Base-by-base conservation (phyloP, 37 sponge, comb jelly and placozoan species). In the Cliona cf. orientalis region DNA sequence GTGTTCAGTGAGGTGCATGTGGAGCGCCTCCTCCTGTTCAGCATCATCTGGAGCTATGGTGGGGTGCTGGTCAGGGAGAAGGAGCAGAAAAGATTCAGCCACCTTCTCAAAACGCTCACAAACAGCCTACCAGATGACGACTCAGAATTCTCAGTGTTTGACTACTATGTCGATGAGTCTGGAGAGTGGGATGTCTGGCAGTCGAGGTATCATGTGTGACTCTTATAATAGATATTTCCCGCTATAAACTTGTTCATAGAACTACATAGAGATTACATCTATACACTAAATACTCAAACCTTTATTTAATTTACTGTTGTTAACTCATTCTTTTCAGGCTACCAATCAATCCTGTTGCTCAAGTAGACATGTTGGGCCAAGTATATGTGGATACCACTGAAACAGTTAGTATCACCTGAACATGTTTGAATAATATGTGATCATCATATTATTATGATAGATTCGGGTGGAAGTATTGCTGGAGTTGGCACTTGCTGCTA, bases 161-260 rank as follows among this genome's bases (percentile, higher is more conserved):
- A 96, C 71, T 96, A 93, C 81, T 93, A 93, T 70, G 97, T 96
- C 22, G 97, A 96, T 72, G 97, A 96, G 89, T 90, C 91, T 25
- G 97, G 97, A 46, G 97, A 96, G 58, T 96, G 93, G 91, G 94
- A 96, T 56, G 81, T 84, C 57, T 96, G 97, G 97, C 84, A 87
- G 60, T 83, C 83, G 37, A 80, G 85, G 92, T 95, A 63, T 73
- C 90, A 88, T 67, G 28, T 46, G 6, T 6, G n/a, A 69, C 22
- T 39, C 65, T 41, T n/a, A 61, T 61, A 61, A 61, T 25, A 12
- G 23, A 22, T 22, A 25, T 6, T 22, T n/a, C 5, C 28, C 23
- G n/a, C n/a, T 53, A 21, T 53, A 21, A 21, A 53, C 56, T 53
- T n/a, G n/a, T n/a, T n/a, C n/a, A n/a, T n/a, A n/a, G 56, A 53